Evolutionary conservation across 2,888 invertebrate species (phyloP).

Genomic region (Ptychoptera contaminata): DNA sequence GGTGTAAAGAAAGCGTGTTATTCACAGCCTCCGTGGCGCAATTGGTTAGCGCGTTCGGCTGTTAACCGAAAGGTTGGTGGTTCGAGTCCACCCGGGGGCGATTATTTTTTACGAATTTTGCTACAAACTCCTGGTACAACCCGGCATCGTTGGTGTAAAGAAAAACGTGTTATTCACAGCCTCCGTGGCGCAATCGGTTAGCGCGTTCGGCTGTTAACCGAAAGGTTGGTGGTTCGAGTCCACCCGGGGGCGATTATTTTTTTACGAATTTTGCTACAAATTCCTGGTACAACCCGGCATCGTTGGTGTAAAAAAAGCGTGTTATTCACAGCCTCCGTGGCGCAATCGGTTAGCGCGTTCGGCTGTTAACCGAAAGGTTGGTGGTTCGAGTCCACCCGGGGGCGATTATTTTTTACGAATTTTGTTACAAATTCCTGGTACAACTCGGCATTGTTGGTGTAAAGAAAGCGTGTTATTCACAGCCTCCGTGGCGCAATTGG

Average conservation of each 20-base stretch:
- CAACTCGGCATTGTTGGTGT: too few species aligned
- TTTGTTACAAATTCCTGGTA: too few species aligned
- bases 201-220: slow-evolving; percentile 5
- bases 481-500: slow-evolving; percentile 6
- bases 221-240: slow-evolving; percentile 5
- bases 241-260: slow-evolving; percentile 4
- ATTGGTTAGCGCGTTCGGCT: slow-evolving; percentile 5
- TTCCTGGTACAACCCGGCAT: too few species aligned
- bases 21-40: slow-evolving; percentile 5
- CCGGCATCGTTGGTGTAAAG: too few species aligned
- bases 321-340: slow-evolving; percentile 50
- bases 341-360: slow-evolving; percentile 87
- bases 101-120: too few species aligned
- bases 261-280: too few species aligned
- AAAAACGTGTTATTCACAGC: too few species aligned
- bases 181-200: slow-evolving; percentile 5
- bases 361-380: slow-evolving; percentile 94
- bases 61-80: slow-evolving; percentile 5
- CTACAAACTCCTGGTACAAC: too few species aligned
- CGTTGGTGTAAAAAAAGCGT: too few species aligned
- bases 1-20: too few species aligned
- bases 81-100: slow-evolving; percentile 4
- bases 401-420: slow-evolving; percentile 38
- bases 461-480: too few species aligned
- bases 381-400: slow-evolving; percentile 89